Percentiles rank a stretch among this genome's conserved stretches.
Evolutionary conservation across 2,113 vertebrate species (phyloP).

Genomic region (Semnopithecus entellus): DNA sequence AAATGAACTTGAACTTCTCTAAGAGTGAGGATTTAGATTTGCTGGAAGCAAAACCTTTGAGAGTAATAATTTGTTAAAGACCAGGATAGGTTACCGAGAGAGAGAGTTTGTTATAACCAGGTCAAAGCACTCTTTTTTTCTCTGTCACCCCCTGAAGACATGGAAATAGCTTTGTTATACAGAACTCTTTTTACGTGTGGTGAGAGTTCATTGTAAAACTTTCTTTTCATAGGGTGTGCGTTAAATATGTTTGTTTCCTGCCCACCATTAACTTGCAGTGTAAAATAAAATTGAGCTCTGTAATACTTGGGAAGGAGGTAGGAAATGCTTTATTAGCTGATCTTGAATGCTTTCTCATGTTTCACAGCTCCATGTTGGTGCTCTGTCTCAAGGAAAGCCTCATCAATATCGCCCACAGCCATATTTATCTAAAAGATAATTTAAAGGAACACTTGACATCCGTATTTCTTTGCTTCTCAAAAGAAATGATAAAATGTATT

Average conservation of each 20-base stretch:
- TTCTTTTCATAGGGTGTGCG: conserved; percentile 6
- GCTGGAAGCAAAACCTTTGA: conserved; percentile 49
- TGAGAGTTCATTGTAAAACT: conserved; percentile 37
- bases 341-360: neutral
- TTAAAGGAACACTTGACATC: neutral
- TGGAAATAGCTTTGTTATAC: conserved; percentile 31
- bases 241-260: conserved; percentile 52
- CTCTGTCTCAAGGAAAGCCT: conserved; percentile 6
- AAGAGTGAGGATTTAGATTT: conserved; percentile 47
- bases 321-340: neutral
- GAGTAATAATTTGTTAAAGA: conserved; percentile 63
- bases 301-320: neutral
- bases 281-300: neutral
- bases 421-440: conserved; percentile 22
- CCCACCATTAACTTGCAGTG: neutral
- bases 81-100: conserved; percentile 34
- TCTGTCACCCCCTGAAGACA: conserved; percentile 40
- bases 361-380: neutral
- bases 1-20: conserved; percentile 58
- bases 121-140: conserved; percentile 61
- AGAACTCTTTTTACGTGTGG: conserved; percentile 22
- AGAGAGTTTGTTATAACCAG: conserved; percentile 56
- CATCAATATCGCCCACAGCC: neutral
- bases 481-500: conserved; percentile 36
- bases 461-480: conserved; percentile 48